These are phyloP conservation scores for Omphaloscelis lunosa DNA, from an alignment of 2,888 invertebrate genomes.

Conservation along the genomic window DNA sequence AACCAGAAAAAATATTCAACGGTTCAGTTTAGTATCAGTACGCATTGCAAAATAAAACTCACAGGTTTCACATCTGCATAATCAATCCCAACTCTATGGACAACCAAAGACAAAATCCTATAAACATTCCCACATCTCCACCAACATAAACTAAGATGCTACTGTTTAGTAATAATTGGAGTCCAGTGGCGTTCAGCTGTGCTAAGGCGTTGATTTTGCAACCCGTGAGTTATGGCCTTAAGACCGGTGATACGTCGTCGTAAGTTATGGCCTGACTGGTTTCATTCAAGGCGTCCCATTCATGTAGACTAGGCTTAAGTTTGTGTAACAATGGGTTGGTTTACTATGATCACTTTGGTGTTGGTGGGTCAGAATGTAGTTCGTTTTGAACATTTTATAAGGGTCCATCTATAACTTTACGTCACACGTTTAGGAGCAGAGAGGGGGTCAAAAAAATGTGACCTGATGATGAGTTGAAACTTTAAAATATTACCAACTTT, in stretches of 20 bases:
- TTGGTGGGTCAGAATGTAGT: slow-evolving; percentile 18
- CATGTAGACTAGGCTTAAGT: slow-evolving; percentile 57
- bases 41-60: neutral
- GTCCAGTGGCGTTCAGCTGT: slow-evolving; percentile 50
- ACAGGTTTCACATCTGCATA: neutral
- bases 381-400: slow-evolving; percentile 11
- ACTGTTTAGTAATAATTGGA: slow-evolving; percentile 66
- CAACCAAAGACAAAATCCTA: neutral
- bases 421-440: no score
- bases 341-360: slow-evolving; percentile 23
- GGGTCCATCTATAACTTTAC: no score
- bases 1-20: neutral
- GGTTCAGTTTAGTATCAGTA: neutral
- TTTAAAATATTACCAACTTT: no score
- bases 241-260: slow-evolving; percentile 80
- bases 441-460: no score
- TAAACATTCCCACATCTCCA: slow-evolving; percentile 18
- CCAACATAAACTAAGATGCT: slow-evolving; percentile 58
- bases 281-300: slow-evolving; percentile 79
- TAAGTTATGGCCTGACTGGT: slow-evolving; percentile 80
- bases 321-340: slow-evolving; percentile 51
- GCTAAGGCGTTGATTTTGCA: slow-evolving; percentile 76
- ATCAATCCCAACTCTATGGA: neutral
- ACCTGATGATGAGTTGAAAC: no score
- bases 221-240: slow-evolving; percentile 80